phyloP scores from a whole-genome alignment of 2,797 vertebrate species.

The Xenops minutus region DNA sequence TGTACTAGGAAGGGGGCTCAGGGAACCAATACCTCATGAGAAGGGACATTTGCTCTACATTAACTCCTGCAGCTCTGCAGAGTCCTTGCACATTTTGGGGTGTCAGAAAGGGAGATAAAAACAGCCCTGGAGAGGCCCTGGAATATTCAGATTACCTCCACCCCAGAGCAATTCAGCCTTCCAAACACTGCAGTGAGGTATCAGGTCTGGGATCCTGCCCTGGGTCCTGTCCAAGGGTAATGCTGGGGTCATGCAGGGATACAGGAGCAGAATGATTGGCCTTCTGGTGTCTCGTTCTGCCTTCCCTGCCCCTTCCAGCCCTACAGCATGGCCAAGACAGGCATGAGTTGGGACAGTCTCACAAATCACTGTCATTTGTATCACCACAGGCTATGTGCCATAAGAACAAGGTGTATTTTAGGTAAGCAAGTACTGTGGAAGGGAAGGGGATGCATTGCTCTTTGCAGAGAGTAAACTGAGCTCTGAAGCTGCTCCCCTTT shows the following conservation, averaged over 20 bases:
- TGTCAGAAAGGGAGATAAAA: background rate
- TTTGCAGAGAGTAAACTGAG: background rate
- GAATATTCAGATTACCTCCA: background rate
- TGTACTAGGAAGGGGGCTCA: background rate
- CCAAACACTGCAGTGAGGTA: background rate
- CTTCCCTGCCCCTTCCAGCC: background rate
- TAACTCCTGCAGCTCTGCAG: background rate
- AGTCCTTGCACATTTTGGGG: background rate
- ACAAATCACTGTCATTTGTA: background rate
- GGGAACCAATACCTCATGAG: background rate
- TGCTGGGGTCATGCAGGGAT: background rate
- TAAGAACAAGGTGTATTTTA: background rate
- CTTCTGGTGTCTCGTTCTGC: background rate
- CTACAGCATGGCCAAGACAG: background rate
- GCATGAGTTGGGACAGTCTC: background rate
- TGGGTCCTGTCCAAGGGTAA: background rate
- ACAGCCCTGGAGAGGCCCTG: background rate
- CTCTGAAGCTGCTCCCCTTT: background rate
- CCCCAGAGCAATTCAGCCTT: rapidly evolving
- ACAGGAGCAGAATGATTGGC: background rate
- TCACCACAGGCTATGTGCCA: rapidly evolving
- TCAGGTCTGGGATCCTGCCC: background rate
- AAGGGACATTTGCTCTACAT: background rate
- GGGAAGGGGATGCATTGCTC: background rate
- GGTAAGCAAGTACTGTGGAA: background rate